Percentiles rank a stretch among this genome's conserved stretches.
Evolutionary conservation across 2,113 vertebrate species (phyloP).

Genomic region (Amphiprion percula): DNA sequence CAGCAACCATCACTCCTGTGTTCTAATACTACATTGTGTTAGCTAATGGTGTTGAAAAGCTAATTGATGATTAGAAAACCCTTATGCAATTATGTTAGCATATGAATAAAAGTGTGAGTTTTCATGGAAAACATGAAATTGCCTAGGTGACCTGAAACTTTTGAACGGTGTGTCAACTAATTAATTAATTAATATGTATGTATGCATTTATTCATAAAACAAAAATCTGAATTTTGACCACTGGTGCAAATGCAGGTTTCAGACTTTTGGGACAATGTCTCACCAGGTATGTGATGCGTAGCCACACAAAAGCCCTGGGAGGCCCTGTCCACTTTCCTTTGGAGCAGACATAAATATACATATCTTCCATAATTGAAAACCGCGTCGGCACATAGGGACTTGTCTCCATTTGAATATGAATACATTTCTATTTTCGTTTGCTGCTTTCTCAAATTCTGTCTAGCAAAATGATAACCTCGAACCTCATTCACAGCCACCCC

Average conservation of each 20-base stretch:
- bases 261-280: conserved; percentile 38
- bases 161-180: no score
- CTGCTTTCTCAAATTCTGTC: conserved; percentile 58
- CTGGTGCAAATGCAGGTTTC: conserved; percentile 18
- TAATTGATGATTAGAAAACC: no score
- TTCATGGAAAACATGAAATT: no score
- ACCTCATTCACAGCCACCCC: conserved; percentile 3
- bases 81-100: no score
- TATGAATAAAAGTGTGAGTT: no score
- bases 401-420: conserved; percentile 74
- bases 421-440: conserved; percentile 62
- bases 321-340: conserved; percentile 50
- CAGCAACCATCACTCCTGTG: no score
- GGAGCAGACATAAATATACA: conserved; percentile 59
- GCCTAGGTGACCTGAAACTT: no score
- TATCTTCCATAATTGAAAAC: conserved; percentile 68
- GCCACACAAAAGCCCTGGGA: conserved; percentile 31
- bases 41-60: no score
- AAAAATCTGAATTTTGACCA: neutral
- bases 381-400: conserved; percentile 30
- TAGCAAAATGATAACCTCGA: conserved; percentile 59
- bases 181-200: neutral
- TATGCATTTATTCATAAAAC: neutral
- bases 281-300: conserved; percentile 8
- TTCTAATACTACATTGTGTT: no score